phyloP scores from a whole-genome alignment of 2,797 vertebrate species.

The Galagoides demidoff region DNA sequence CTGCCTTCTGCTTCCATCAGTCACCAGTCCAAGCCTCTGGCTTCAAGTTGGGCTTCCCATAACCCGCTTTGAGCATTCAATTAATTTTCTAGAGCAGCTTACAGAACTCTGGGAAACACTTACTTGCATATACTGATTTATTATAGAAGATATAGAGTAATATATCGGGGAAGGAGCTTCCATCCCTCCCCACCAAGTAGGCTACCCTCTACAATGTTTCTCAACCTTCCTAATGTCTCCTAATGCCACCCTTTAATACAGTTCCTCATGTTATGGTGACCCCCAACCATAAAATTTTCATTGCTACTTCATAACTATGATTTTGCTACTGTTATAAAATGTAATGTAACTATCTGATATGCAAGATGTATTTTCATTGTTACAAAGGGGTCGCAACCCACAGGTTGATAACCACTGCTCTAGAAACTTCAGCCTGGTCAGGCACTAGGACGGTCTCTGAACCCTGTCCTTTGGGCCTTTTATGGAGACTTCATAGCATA shows the following conservation, averaged over 20 bases:
- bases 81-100: not conserved
- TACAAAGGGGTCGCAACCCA: too few relatives aligned
- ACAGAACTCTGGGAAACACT: not conserved
- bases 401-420: too few relatives aligned
- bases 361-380: too few relatives aligned
- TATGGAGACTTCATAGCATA: not conserved
- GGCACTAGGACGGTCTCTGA: not conserved
- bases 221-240: too few relatives aligned
- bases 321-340: too few relatives aligned
- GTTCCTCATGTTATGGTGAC: too few relatives aligned
- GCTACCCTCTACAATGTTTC: not conserved
- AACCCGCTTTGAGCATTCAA: not conserved
- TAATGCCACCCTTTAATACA: too few relatives aligned
- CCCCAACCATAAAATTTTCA: too few relatives aligned
- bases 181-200: not conserved
- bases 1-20: not conserved
- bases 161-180: not conserved
- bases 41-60: not conserved
- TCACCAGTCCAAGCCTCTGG: not conserved
- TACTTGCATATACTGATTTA: not conserved
- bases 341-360: too few relatives aligned
- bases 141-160: not conserved
- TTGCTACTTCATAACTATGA: too few relatives aligned
- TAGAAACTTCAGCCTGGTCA: not conserved
- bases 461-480: not conserved